Conservation (phyloP, 1,140 invertebrate genomes). For the Heliconius himera region DNA sequence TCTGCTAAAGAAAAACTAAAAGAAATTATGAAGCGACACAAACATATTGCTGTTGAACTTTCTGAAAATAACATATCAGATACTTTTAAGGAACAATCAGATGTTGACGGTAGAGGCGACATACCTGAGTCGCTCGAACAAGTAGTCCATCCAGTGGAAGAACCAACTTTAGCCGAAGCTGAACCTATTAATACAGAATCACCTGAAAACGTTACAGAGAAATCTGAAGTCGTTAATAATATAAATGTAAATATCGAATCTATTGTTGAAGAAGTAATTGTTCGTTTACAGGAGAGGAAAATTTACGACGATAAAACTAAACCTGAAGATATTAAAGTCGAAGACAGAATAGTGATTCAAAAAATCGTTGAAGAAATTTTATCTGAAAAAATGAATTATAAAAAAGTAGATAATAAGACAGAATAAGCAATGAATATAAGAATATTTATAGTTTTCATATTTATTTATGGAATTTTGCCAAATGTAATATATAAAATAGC, state of each 20-base stretch:
- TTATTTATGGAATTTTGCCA: neutral
- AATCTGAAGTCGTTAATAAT: slow-evolving; percentile 34
- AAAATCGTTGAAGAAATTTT: slow-evolving; percentile 79
- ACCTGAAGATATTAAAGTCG: slow-evolving; percentile 65
- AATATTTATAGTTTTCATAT: neutral
- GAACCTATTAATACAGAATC: slow-evolving; percentile 19
- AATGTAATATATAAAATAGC: neutral
- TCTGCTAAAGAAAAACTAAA: slow-evolving; percentile 79
- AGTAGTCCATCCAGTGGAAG: neutral
- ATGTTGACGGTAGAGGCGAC: slow-evolving; percentile 62
- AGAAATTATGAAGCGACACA: slow-evolving; percentile 79
- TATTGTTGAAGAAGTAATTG: slow-evolving; percentile 79
- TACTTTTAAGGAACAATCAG: slow-evolving; percentile 36
- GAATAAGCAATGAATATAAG: neutral
- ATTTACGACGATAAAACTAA: slow-evolving; percentile 74
- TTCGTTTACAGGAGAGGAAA: slow-evolving; percentile 75
- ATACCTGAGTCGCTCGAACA: slow-evolving; percentile 49
- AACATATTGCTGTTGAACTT: slow-evolving; percentile 71
- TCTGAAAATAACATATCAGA: slow-evolving; percentile 56
- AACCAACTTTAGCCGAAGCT: slow-evolving; percentile 22
- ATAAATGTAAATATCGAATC: slow-evolving; percentile 70
- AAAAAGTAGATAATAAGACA: slow-evolving; percentile 44
- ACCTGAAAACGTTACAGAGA: slow-evolving; percentile 24
- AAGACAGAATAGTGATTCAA: slow-evolving; percentile 75
- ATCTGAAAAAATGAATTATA: slow-evolving; percentile 67